A percentile compares a stretch with the other conserved stretches of the same genome.
These are phyloP conservation scores for Volucella inanis DNA, from an alignment of 2,888 invertebrate genomes.

Conservation along the genomic window DNA sequence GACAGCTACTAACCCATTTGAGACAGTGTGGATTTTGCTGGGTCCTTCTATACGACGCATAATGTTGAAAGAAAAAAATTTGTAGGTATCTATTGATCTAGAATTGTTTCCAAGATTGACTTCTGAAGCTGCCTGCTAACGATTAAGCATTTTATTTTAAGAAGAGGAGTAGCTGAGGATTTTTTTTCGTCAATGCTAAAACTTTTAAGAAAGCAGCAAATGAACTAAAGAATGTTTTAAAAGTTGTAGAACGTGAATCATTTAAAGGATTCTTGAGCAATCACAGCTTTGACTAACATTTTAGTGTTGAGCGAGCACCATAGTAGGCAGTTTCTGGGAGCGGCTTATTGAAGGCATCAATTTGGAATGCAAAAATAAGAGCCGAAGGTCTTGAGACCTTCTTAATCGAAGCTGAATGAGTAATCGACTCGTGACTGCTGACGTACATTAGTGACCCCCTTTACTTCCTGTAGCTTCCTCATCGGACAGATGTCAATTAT, in stretches of 20 bases:
- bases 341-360: background rate
- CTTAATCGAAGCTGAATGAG: slow-evolving; percentile 4
- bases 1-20: too few relatives aligned
- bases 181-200: too few relatives aligned
- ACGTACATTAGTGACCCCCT: slow-evolving; percentile 7
- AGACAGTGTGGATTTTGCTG: too few relatives aligned
- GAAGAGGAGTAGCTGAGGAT: background rate
- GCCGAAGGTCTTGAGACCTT: slow-evolving; percentile 6
- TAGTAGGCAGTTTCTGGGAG: slow-evolving; percentile 20
- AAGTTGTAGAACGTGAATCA: background rate
- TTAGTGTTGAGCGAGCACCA: slow-evolving; percentile 10
- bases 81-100: too few relatives aligned
- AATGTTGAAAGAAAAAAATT: too few relatives aligned
- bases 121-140: slow-evolving; percentile 4
- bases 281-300: background rate
- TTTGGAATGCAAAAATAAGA: slow-evolving; percentile 7
- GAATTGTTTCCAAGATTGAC: background rate
- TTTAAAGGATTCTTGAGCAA: background rate
- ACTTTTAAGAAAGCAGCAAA: too few relatives aligned
- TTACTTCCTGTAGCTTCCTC: slow-evolving; percentile 2
- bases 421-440: background rate
- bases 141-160: slow-evolving; percentile 1
- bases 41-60: too few relatives aligned
- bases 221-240: background rate
- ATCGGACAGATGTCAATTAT: background rate